These are phyloP conservation scores for Coluber constrictor DNA, from an alignment of 2,797 vertebrate genomes.

Conservation along the genomic window DNA sequence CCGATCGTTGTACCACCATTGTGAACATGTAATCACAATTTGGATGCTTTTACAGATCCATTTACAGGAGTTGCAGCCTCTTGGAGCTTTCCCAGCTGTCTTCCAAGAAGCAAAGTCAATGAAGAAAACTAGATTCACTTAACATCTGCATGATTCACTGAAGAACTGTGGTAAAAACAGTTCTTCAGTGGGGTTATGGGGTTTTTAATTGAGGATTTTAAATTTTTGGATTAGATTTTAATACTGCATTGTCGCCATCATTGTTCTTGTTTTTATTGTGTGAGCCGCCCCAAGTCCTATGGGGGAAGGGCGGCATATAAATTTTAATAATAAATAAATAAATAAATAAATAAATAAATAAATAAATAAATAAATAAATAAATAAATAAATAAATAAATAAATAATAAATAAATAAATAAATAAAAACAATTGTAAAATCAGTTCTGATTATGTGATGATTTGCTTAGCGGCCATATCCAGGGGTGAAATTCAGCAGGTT, in stretches of 20 bases:
- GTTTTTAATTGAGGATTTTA: no score
- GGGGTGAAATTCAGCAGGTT: no score
- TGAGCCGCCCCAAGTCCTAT: no score
- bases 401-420: neutral
- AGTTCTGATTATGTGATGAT: neutral
- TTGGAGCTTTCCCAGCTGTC: neutral
- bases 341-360: neutral
- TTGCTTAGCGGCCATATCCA: neutral
- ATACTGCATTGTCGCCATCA: no score
- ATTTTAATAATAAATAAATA: no score
- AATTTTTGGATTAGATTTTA: no score
- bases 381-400: no score
- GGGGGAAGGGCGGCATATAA: no score
- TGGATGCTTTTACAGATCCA: neutral
- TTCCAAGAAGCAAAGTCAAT: neutral
- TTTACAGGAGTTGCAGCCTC: neutral
- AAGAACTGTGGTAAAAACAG: neutral
- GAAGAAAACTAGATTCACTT: neutral
- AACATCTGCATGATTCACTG: neutral
- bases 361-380: neutral
- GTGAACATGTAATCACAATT: neutral
- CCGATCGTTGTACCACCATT: neutral
- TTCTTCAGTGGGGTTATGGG: no score
- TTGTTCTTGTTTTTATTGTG: no score
- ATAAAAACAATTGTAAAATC: neutral